Base-by-base conservation (phyloP, 2,113 vertebrate species). In the Antechinus stuartii region DNA sequence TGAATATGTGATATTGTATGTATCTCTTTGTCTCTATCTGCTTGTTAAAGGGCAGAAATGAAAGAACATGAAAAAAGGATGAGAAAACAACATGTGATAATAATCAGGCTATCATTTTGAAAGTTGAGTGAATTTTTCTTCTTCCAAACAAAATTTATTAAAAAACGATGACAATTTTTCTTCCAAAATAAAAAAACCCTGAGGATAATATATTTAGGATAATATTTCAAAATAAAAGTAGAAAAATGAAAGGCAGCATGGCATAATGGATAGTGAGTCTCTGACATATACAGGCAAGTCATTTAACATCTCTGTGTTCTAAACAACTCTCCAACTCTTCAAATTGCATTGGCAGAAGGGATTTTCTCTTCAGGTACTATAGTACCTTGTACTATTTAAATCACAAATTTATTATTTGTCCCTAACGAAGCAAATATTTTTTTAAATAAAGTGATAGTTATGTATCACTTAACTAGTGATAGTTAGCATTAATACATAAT, bases 131-230 rank as follows among this genome's bases (percentile, higher is more conserved):
- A 68, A 68, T 35, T 68, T 68, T 7, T 61, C 30, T 68, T 68
- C 35, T 68, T 35, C 35, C 30, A 35, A 68, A 61, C 50, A 52
- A 52, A 52, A 52, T 52, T 52, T 52, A 52, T 94, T 54, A 56
- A 84, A 96, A 94, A 91, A 35, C 84, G 8, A 54, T 92, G 19
- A 54, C 92, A 5, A 96, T 93, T 25, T 94, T 93, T 68, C 92
- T 93, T 97, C 76, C 90, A 92, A 96, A 61, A 56, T 93, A 35
- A 56, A 97, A 91, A 92, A 92, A 49, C 96, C 92, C 92, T 97
- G 68, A 84, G 5, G 8, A 42, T 84, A 84, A 42, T 84, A 42
- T 42, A 42, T n/a, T 84, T 84, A 84, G 35, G 7, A 23, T 2
- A 23, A 8, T 42, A n/a, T 84, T 84, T 84, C 16, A 84, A 42